Evolutionary conservation across 2,113 vertebrate genomes (phyloP), one percentile per base, ranked within the genome.

Genomic region (Tympanuchus pallidicinctus): DNA sequence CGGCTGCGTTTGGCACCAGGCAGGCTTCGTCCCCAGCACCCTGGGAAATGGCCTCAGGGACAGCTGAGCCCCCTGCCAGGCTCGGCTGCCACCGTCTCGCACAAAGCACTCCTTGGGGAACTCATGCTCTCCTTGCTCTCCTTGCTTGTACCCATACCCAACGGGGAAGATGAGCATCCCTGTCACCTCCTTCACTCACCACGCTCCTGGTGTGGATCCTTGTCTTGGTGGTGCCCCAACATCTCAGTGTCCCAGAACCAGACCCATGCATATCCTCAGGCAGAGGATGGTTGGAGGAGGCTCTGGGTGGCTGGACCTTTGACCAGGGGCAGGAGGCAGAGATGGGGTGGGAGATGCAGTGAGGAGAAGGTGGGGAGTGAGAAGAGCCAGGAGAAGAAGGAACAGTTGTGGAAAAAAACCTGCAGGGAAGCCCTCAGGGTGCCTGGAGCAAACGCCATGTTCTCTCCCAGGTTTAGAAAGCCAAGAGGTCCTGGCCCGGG

Each of bases 41-140:
- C n/a, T 88, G 93, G 43, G 65, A 83, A 9, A 10, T 0, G 0
- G 76, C 88, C 93, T 73, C 1, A 5, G 86, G 87, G 69, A 82
- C 86, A 93, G 74, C 82, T 81, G 95, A 94, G 88, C 95, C 91
- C 79, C 71, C 0, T 0, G 25, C 60, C 0, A 0, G 91, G 93
- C 96, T 93, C 9, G 1, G 50, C 83, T 96, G 94, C 83, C 83
- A 48, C 95, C 21, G 0, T 30, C 76, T 95, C 91, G 74, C 93
- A 74, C 82, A 81, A 94, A 89, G 91, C 30, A 64, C 84, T 94
- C 67, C 89, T 77, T 61, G 32, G 36, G 38, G 25, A 17, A 27
- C 52, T 50, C 64, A 13, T 6, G 2, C 34, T 54, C 27, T 32
- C 52, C 27, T 27, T 54, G 52, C 52, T 65, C 32, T 85, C n/a